Percentiles rank a stretch among this genome's conserved stretches.
Evolutionary conservation across 2,113 vertebrate species (phyloP).

Genomic region (Noturus placidus): DNA sequence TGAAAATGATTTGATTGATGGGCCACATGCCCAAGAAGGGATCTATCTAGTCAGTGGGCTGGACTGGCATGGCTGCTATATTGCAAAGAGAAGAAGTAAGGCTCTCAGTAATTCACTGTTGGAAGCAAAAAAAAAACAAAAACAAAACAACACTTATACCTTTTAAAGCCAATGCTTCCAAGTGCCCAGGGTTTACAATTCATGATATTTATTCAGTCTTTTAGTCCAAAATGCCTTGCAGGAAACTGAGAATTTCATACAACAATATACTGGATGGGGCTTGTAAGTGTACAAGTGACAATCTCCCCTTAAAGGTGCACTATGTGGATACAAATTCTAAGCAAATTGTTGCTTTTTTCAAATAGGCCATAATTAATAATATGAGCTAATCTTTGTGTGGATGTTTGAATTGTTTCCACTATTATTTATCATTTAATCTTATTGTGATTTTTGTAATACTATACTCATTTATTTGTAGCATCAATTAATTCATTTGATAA

Average conservation of each 20-base stretch:
- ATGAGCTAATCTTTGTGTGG: slow-evolving; percentile 17
- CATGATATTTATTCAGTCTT: slow-evolving; percentile 32
- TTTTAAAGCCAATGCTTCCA: slow-evolving; percentile 52
- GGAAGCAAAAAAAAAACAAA: slow-evolving; percentile 18
- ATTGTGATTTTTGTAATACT: slow-evolving; percentile 20
- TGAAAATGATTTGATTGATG: slow-evolving; percentile 11
- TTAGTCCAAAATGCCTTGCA: slow-evolving; percentile 44
- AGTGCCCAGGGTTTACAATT: slow-evolving; percentile 47
- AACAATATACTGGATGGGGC: slow-evolving; percentile 32
- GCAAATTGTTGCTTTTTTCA: neutral
- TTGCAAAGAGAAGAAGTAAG: neutral
- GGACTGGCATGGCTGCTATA: slow-evolving; percentile 27
- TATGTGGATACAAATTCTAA: slow-evolving; percentile 38
- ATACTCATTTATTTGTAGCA: slow-evolving; percentile 27
- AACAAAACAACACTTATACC: slow-evolving; percentile 10
- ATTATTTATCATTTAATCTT: slow-evolving; percentile 1
- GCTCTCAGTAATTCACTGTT: slow-evolving; percentile 25
- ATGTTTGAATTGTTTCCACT: slow-evolving; percentile 11
- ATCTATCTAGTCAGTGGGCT: neutral
- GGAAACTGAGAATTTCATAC: slow-evolving; percentile 31
- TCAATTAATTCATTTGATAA: slow-evolving; percentile 14
- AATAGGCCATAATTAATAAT: slow-evolving; percentile 21
- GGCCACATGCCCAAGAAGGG: neutral
- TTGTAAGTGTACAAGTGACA: slow-evolving; percentile 46
- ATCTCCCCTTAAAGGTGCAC: slow-evolving; percentile 53